Conservation (phyloP, 37 sponge, comb jelly and placozoan genomes). For the Trichoplax adhaerens region DNA sequence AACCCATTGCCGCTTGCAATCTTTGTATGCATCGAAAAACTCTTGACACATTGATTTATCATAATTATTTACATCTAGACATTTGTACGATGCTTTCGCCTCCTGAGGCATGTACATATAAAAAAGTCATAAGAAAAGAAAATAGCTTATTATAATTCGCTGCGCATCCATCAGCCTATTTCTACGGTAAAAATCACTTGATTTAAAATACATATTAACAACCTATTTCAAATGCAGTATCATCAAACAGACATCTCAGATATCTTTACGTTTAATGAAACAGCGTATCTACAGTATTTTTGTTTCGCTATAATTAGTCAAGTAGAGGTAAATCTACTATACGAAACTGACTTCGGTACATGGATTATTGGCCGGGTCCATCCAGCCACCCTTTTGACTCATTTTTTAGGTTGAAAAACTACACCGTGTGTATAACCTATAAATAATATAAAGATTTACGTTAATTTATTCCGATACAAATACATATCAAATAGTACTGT, state of each 20-base stretch:
- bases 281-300: neutral
- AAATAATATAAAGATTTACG: too few relatives aligned
- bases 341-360: constrained; percentile 14
- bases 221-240: too few relatives aligned
- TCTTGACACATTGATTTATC: constrained; percentile 36
- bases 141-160: too few relatives aligned
- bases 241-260: neutral
- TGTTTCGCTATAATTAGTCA: too few relatives aligned
- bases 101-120: constrained; percentile 14
- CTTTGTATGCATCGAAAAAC: constrained; percentile 46
- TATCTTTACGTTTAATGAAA: neutral
- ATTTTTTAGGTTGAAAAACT: neutral
- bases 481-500: too few relatives aligned
- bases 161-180: too few relatives aligned
- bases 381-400: constrained; percentile 27
- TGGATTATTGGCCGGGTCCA: constrained; percentile 21
- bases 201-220: too few relatives aligned
- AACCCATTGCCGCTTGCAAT: constrained; percentile 42
- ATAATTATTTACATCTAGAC: constrained; percentile 38
- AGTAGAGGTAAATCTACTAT: too few relatives aligned
- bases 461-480: too few relatives aligned
- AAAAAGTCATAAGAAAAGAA: too few relatives aligned
- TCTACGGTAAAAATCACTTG: too few relatives aligned
- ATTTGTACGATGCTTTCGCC: constrained; percentile 33
- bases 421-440: too few relatives aligned